These are phyloP conservation scores for Drosophila burlai DNA, from an alignment of 1,140 invertebrate genomes.

Conservation along the genomic window DNA sequence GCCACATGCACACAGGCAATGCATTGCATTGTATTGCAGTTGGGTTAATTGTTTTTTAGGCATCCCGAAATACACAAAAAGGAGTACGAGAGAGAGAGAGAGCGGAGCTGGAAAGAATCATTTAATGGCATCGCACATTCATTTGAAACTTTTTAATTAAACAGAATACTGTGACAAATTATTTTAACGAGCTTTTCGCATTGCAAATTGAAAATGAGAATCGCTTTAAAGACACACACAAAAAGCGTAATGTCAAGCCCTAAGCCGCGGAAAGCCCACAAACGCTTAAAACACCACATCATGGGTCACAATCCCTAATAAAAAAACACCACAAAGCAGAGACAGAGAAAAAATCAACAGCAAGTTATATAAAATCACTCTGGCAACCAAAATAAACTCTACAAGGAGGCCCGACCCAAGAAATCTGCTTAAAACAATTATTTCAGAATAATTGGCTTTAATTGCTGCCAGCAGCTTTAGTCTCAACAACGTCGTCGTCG, in stretches of 20 bases:
- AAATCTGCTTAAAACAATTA: conserved; percentile 85
- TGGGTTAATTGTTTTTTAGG: conserved; percentile 79
- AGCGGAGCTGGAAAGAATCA: conserved; percentile 37
- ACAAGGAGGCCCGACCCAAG: conserved; percentile 35
- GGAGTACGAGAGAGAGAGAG: conserved; percentile 3
- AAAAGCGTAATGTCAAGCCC: conserved; percentile 52
- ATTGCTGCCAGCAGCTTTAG: conserved; percentile 66
- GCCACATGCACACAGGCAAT: conserved; percentile 15
- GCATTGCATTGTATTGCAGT: conserved; percentile 42
- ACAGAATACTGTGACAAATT: conserved; percentile 76
- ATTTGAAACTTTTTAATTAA: conserved; percentile 80
- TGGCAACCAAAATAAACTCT: conserved; percentile 30
- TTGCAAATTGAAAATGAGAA: conserved; percentile 56
- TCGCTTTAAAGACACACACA: conserved; percentile 32
- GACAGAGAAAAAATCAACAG: conserved; percentile 6
- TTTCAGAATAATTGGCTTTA: conserved; percentile 85
- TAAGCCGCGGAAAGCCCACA: conserved; percentile 15
- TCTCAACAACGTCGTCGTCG: conserved; percentile 33
- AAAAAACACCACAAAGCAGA: conserved; percentile 13
- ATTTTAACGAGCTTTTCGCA: conserved; percentile 71
- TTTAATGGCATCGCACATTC: conserved; percentile 63
- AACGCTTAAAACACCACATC: conserved; percentile 18
- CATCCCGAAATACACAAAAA: conserved; percentile 32
- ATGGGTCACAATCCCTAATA: conserved; percentile 8
- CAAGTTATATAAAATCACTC: conserved; percentile 23